phyloP scores from a whole-genome alignment of 1,140 invertebrate species.

The Aphis gossypii region DNA sequence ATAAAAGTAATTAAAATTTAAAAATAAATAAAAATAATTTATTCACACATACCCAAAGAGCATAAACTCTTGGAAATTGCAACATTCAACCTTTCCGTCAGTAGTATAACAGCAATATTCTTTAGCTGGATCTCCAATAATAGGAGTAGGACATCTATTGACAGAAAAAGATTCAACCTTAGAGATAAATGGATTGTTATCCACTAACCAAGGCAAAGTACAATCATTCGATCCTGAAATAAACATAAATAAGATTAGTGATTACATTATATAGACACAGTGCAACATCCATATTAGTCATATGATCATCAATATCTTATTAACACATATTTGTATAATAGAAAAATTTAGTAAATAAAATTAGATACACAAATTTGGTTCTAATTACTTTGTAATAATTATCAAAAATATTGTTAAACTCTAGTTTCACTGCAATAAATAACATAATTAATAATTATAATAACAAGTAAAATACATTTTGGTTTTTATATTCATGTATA shows the following conservation, averaged over 20 bases:
- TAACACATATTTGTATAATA: background rate
- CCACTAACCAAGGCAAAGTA: constrained; percentile 46
- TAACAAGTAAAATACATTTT: background rate
- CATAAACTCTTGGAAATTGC: constrained; percentile 57
- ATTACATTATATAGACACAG: background rate
- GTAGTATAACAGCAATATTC: constrained; percentile 59
- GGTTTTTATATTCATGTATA: background rate
- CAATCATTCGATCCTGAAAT: constrained; percentile 42
- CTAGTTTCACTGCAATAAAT: background rate
- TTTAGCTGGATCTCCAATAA: constrained; percentile 42
- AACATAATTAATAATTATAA: background rate
- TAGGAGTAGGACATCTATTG: constrained; percentile 36
- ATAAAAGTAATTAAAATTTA: background rate
- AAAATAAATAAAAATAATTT: background rate
- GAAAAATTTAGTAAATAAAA: background rate
- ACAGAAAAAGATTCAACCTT: background rate
- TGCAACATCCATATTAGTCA: background rate
- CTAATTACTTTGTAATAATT: background rate
- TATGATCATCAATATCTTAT: no score
- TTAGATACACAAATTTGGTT: background rate
- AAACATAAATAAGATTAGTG: background rate
- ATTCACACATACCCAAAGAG: constrained; percentile 48
- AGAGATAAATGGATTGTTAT: constrained; percentile 35
- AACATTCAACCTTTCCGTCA: constrained; percentile 57
- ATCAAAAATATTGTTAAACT: background rate